phyloP scores from a whole-genome alignment of 1,140 invertebrate genomes.

The Gonioctena quinquepunctata region DNA sequence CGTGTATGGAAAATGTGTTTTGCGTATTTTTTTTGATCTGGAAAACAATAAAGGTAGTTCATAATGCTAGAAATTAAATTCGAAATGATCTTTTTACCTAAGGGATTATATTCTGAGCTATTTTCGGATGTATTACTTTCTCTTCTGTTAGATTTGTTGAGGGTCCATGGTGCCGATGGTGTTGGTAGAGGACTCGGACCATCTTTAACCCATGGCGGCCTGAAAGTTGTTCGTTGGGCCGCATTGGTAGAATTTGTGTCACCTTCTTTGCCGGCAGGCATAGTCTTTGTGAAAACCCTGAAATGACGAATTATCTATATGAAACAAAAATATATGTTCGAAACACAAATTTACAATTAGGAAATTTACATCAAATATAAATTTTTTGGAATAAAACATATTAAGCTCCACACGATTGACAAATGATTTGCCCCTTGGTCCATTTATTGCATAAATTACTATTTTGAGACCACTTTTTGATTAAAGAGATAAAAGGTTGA shows the following conservation, averaged over 20 bases:
- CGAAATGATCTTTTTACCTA: constrained; percentile 32
- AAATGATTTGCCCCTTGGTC: no score
- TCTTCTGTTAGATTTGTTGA: constrained; percentile 52
- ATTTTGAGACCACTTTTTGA: no score
- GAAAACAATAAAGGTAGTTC: neutral
- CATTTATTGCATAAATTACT: no score
- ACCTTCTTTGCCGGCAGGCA: constrained; percentile 41
- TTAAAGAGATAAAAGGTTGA: no score
- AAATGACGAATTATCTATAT: neutral
- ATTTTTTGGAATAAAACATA: no score
- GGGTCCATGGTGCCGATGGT: constrained; percentile 67
- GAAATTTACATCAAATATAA: no score
- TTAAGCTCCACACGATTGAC: no score
- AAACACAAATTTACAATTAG: no score
- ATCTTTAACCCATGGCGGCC: constrained; percentile 83
- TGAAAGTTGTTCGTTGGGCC: constrained; percentile 65
- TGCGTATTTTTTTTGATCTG: neutral
- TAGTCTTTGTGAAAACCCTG: constrained; percentile 32
- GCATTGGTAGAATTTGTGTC: constrained; percentile 30
- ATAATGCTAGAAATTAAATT: neutral
- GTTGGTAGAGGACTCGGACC: constrained; percentile 62
- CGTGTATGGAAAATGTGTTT: neutral
- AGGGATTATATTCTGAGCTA: constrained; percentile 53
- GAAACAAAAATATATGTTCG: no score
- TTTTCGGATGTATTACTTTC: constrained; percentile 45